phyloP scores from a whole-genome alignment of 2,113 vertebrate species.

The Aythya baeri region DNA sequence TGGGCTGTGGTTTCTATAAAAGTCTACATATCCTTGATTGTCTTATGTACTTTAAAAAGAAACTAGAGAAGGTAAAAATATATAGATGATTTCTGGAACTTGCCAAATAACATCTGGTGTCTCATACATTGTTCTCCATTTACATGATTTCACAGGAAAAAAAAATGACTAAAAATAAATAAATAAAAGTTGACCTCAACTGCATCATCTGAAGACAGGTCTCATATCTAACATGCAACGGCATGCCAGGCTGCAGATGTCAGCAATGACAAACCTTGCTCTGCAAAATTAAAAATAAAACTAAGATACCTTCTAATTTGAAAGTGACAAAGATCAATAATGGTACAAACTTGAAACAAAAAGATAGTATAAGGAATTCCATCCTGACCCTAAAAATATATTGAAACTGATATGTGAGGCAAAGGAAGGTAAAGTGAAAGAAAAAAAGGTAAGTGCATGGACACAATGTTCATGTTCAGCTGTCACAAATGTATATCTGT shows the following conservation, averaged over 20 bases:
- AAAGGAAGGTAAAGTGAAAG: neutral
- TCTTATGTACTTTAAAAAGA: neutral
- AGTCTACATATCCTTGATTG: neutral
- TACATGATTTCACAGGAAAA: neutral
- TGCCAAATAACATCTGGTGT: neutral
- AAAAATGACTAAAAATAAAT: neutral
- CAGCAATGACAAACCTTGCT: neutral
- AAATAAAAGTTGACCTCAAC: neutral
- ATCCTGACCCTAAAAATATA: neutral
- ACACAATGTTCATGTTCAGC: neutral
- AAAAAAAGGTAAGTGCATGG: neutral
- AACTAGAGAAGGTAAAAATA: neutral
- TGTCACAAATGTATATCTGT: neutral
- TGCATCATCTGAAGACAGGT: neutral
- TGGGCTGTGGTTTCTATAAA: neutral
- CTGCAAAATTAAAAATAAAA: neutral
- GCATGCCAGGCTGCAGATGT: neutral
- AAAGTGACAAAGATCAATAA: neutral
- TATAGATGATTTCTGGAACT: neutral
- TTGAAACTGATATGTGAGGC: neutral
- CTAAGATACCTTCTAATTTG: neutral
- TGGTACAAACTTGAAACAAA: neutral
- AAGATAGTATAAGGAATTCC: neutral
- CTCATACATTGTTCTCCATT: neutral
- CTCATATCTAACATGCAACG: neutral